Percentiles rank a stretch among this genome's conserved stretches.
phyloP scores from a whole-genome alignment of 2,888 invertebrate species.

The Beris chalybata region DNA sequence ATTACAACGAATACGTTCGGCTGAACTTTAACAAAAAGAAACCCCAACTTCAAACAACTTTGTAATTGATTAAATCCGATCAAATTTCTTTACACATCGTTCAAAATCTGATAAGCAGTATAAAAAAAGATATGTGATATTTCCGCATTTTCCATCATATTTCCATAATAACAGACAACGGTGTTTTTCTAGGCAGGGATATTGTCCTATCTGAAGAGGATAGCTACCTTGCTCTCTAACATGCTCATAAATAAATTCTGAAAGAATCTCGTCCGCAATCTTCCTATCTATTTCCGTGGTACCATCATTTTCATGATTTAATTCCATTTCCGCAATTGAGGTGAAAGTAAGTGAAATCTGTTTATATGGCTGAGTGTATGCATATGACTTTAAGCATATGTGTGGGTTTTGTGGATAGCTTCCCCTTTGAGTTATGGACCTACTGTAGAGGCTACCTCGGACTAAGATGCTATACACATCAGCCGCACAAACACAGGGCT shows the following conservation, averaged over 20 bases:
- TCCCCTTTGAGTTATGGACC: no score
- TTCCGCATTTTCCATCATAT: neutral
- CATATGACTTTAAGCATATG: no score
- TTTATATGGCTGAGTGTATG: no score
- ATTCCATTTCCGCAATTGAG: conserved; percentile 2
- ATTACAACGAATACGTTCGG: no score
- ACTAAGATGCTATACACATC: neutral
- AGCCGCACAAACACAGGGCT: conserved; percentile 3
- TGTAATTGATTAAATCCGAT: conserved; percentile 30
- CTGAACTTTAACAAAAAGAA: no score
- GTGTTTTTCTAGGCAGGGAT: neutral
- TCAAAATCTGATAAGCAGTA: conserved; percentile 15
- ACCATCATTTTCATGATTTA: conserved; percentile 17
- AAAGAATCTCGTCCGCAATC: neutral
- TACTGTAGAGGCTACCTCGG: no score
- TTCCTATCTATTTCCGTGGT: neutral
- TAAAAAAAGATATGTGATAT: conserved; percentile 14
- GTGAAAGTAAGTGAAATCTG: no score
- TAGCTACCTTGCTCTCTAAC: conserved; percentile 12
- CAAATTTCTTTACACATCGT: conserved; percentile 25
- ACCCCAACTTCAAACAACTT: conserved; percentile 7
- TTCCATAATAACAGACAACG: neutral
- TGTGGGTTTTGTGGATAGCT: no score
- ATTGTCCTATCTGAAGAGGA: conserved; percentile 3
- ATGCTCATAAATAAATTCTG: conserved; percentile 17